Percentiles rank a stretch among this genome's conserved stretches.
Evolutionary conservation across 37 sponge, comb jelly and placozoan species (phyloP).

Genomic region (Halisarca cf. caerulea): DNA sequence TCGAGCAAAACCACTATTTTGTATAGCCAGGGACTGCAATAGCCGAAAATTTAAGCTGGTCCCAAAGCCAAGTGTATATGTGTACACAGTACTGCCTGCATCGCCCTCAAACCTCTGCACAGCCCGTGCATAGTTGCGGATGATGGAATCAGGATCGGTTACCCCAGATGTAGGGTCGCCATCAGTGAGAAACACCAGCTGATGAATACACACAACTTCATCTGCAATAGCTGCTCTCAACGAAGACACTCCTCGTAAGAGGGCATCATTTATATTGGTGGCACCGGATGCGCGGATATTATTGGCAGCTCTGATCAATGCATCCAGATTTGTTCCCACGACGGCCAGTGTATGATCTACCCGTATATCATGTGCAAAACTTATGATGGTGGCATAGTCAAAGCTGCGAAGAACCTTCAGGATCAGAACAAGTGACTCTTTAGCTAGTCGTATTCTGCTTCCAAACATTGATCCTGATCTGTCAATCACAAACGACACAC

Average conservation of each 20-base stretch:
- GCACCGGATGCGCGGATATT: background rate
- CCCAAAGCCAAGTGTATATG: slow-evolving; percentile 13
- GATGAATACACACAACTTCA: background rate
- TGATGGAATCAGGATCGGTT: background rate
- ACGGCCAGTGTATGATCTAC: background rate
- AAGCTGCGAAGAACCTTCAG: background rate
- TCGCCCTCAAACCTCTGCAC: background rate
- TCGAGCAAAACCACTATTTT: slow-evolving; percentile 18
- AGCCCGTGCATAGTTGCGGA: background rate
- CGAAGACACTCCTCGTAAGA: background rate
- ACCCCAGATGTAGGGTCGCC: slow-evolving; percentile 8
- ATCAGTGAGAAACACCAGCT: slow-evolving; percentile 10
- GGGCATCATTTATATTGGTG: slow-evolving; percentile 3
- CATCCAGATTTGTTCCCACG: background rate
- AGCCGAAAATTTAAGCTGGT: background rate
- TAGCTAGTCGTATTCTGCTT: background rate
- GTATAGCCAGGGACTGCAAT: slow-evolving; percentile 4
- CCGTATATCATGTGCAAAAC: background rate
- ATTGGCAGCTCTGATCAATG: background rate
- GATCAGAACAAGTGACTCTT: slow-evolving; percentile 7
- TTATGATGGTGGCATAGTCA: slow-evolving; percentile 5
- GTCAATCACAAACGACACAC: slow-evolving; percentile 20
- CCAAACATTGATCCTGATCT: slow-evolving; percentile 20
- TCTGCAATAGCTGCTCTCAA: background rate
- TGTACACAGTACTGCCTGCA: background rate